Evolutionary conservation across 1,140 invertebrate genomes (phyloP), one percentile per base, ranked within the genome.

Genomic region (Drosophila baimaii): DNA sequence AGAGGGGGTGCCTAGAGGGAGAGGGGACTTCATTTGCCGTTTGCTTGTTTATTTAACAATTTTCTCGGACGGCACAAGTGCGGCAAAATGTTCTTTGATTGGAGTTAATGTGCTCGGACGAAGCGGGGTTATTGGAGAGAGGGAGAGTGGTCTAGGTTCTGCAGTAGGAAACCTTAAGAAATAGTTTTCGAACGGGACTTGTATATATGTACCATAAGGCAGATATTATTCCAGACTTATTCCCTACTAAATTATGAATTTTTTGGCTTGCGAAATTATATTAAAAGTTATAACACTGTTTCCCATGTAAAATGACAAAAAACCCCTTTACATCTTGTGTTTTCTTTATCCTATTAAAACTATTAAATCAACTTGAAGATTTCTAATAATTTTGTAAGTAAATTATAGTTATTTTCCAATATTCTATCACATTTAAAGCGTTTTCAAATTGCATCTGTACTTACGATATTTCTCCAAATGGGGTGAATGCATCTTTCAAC

Each of bases 381-480:
- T n/a, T n/a, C n/a, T n/a, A n/a, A n/a, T n/a, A n/a, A n/a, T n/a
- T n/a, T n/a, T 12, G 4, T 19, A 1, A 19, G 2, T 43, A 43
- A 2, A 10, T 5, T 19, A 2, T 43, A 19, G 4, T 21, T 19
- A 21, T 13, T 43, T 21, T 13, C n/a, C 17, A 17, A 8, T 17
- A 3, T 3, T 10, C 44, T 41, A 4, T 21, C 10, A 13, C 19
- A 10, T 35, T 31, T 2, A 15, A 6, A 31, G 55, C 55, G 23
- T 10, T 12, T n/a, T n/a, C n/a, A 19, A 23, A 52, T 15, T 17
- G 1, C 5, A 0, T n/a, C 5, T 49, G n/a, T 66, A 94, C 94
- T 94, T 92, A 94, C 94, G 98, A 99, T 92, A 99, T 99, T 93
- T 99, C 98, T 90, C 99, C 99, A 91, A 99, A 99, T 1, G 97